Base-by-base conservation (phyloP, 2,888 invertebrate species). In the Polia nebulosa region DNA sequence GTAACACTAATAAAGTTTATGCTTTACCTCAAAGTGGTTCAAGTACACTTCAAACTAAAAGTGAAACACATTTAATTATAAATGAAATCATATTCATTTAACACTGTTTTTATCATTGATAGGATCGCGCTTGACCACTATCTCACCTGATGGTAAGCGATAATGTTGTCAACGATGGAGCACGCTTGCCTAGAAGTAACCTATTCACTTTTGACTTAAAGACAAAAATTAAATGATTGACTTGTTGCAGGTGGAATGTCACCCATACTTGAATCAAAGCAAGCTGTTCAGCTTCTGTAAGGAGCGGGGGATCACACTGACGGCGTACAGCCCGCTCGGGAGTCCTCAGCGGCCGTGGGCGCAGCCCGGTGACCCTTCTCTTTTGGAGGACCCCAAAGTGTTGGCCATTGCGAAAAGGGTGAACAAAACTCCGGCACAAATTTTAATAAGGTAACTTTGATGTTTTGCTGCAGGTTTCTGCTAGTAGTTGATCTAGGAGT, bases 241-340 rank as follows among this genome's bases (percentile, higher is more conserved):
- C 2, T 25, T 22, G 15, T 82, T 76, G 6, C 85, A 98, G 97
- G 96, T 97, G 64, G 95, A 97, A 90, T 96, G 96, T 64, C 95
- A 95, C 82, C 96, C 96, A 15, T 95, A 93, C 56, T 83, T 97
- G 44, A 96, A 95, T 77, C 97, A 98, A 86, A 95, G 95, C 67
- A 96, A 96, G 81, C 88, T 97, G 52, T 96, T 96, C 39, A 95
- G 96, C 34, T 96, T 97, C 83, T 97, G 97, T 88, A 96, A 96
- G 74, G 92, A 96, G 25, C 92, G 96, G 13, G 94, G 93, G 57
- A 96, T 98, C 55, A 89, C 93, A n/a, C 93, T 98, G 9, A 97
- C 97, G 20, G 97, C 97, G 0, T 98, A 97, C 87, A 97, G 97
- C 85, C 97, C 97, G 0, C 94, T 98, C 20, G 97, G 97, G 34